Evolutionary conservation across 2,113 vertebrate genomes (phyloP), one percentile per base, ranked within the genome.

Genomic region (Neodon shergylaensis): DNA sequence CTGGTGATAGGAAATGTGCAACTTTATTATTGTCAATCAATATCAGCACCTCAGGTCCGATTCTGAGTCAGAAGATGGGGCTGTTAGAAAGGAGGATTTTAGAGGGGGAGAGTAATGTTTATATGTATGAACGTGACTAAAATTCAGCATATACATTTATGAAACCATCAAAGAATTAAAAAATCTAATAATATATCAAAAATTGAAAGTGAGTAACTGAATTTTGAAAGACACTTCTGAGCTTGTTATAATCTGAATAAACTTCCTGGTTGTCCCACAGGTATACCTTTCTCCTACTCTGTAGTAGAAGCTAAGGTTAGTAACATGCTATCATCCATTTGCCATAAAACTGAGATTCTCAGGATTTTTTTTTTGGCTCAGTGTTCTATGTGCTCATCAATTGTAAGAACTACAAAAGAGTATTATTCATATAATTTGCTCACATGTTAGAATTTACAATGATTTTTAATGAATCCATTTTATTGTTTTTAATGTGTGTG

Each of bases 181-280:
- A 61, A 8, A 52, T 2, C 58, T 63, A 63, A 83, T 31, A 22
- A 63, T 63, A 7, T 72, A 91, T 14, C 33, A 93, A 17, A 77
- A 36, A 4, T 91, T 78, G 31, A 70, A 52, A 70, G 63, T 93
- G 44, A 91, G 9, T 66, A 61, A 86, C 52, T 68, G 44, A 22
- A 91, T 88, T 96, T 95, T 97, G 88, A 93, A 92, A 95, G 42
- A 74, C 14, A 74, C 44, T 83, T 88, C 49, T 93, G 39, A 31
- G 52, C 92, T 84, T 94, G 47, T 63, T 91, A n/a, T 73, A 88
- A 88, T 54, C 22, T 88, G 52, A n/a, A 88, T n/a, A 74, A 93
- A 65, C 33, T 79, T 13, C 52, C 13, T 42, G 1, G 22, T 88
- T 70, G 22, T 54, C n/a, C 10, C n/a, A 74, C 61, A 58, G 39